Conservation (phyloP, 2,797 vertebrate genomes). For the Liasis olivaceus region DNA sequence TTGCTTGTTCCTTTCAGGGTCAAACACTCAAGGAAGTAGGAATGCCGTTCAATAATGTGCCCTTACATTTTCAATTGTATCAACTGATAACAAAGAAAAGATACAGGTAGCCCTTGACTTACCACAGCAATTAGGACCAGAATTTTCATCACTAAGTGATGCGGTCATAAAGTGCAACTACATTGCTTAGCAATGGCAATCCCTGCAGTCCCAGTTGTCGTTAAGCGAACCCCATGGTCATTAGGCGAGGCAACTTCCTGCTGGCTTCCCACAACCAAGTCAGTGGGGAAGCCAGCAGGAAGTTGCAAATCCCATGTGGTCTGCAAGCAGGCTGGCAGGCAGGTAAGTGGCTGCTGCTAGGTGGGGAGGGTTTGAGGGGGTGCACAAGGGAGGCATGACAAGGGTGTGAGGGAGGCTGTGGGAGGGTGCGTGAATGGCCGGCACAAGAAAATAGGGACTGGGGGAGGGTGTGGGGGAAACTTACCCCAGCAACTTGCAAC, state of each 20-base stretch:
- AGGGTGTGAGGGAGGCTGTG: not conserved
- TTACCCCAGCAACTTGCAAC: not conserved
- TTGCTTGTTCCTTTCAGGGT: not conserved
- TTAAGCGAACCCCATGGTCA: not conserved
- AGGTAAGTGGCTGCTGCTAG: not conserved
- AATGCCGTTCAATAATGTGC: not conserved
- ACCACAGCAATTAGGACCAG: not conserved
- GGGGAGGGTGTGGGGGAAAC: not conserved
- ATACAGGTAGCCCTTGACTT: not conserved
- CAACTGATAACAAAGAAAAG: not conserved
- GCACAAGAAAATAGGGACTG: not conserved
- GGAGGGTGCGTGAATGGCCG: not conserved
- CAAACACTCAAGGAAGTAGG: not conserved
- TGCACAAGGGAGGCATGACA: not conserved
- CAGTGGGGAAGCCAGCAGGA: not conserved
- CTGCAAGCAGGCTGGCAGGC: not conserved
- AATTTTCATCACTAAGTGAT: not conserved
- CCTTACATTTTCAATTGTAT: not conserved
- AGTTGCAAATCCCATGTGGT: not conserved
- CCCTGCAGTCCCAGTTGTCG: not conserved
- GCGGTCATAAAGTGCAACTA: not conserved
- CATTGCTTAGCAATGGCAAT: not conserved
- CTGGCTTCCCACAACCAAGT: not conserved
- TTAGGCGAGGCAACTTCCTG: not conserved
- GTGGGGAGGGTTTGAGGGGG: not conserved